A percentile compares a stretch with the other conserved stretches of the same genome.
phyloP scores from a whole-genome alignment of 2,113 vertebrate species.

The Alaudala cheleensis region DNA sequence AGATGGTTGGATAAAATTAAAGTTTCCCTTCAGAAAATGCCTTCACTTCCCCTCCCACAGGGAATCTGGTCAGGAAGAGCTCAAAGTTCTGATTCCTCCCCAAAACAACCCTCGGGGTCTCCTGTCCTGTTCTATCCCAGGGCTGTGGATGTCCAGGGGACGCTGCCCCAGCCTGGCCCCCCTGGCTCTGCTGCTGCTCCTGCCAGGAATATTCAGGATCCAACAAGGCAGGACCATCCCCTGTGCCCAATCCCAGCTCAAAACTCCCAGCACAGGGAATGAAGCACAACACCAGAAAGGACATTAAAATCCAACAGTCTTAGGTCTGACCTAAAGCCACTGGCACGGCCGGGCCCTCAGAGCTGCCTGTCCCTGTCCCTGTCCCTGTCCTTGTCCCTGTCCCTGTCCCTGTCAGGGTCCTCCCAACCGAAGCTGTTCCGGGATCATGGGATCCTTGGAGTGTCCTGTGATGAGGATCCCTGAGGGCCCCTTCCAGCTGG shows the following conservation, averaged over 20 bases:
- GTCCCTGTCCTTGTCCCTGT: too few species aligned
- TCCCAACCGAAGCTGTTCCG: fast-evolving
- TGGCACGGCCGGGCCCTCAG: too few species aligned
- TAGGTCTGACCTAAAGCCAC: background rate
- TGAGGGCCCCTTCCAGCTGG: background rate
- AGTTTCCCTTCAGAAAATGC: background rate
- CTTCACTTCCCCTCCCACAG: background rate
- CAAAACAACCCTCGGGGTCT: fast-evolving
- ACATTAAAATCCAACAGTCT: fast-evolving
- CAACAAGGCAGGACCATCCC: background rate
- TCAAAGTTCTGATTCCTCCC: background rate
- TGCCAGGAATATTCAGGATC: background rate
- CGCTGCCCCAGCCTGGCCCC: background rate
- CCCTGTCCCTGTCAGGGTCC: background rate
- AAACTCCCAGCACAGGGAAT: fast-evolving
- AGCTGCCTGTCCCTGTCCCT: background rate
- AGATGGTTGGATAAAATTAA: background rate
- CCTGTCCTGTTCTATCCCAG: background rate
- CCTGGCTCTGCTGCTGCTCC: background rate
- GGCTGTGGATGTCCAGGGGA: background rate
- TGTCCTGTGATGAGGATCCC: background rate
- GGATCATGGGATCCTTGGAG: background rate
- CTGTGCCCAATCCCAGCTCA: background rate
- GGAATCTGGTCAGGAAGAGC: background rate
- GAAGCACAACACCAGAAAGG: fast-evolving